Evolutionary conservation across 2,888 invertebrate species (phyloP).

Genomic region (Heliconius charithonia): DNA sequence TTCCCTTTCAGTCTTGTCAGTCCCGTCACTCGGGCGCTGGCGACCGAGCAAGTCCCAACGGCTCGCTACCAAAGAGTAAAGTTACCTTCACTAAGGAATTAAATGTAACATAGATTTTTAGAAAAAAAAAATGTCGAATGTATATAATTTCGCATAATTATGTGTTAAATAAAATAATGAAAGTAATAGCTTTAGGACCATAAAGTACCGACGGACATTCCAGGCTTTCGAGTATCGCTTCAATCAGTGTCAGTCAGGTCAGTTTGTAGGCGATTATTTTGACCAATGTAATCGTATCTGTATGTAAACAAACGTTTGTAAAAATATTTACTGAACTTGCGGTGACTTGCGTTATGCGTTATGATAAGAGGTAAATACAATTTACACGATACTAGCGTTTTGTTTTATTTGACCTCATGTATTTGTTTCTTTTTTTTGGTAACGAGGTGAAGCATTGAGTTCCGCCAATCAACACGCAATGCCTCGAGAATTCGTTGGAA

Average conservation of each 20-base stretch:
- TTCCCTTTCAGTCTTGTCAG: background rate
- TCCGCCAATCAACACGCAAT: too few relatives aligned
- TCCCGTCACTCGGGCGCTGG: conserved; percentile 5
- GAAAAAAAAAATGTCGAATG: conserved; percentile 74
- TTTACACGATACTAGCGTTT: conserved; percentile 73
- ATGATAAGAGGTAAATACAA: conserved; percentile 83
- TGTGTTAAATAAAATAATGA: conserved; percentile 40
- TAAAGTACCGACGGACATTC: conserved; percentile 63
- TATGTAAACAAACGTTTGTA: conserved; percentile 80
- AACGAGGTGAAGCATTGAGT: too few relatives aligned
- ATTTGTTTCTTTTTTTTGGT: background rate
- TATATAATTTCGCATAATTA: conserved; percentile 71
- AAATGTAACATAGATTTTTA: conserved; percentile 74
- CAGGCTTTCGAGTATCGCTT: conserved; percentile 60
- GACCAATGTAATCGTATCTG: conserved; percentile 78
- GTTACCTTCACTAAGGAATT: conserved; percentile 80
- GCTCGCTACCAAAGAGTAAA: conserved; percentile 82
- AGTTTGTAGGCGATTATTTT: conserved; percentile 74
- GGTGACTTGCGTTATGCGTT: conserved; percentile 75
- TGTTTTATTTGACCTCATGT: conserved; percentile 58
- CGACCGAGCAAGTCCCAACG: conserved; percentile 44
- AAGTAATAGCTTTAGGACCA: conserved; percentile 44
- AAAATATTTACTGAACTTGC: conserved; percentile 75
- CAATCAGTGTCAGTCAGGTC: conserved; percentile 19
- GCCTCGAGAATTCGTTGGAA: too few relatives aligned